Evolutionary conservation across 2,888 invertebrate species (phyloP).

Genomic region (Empis livida): DNA sequence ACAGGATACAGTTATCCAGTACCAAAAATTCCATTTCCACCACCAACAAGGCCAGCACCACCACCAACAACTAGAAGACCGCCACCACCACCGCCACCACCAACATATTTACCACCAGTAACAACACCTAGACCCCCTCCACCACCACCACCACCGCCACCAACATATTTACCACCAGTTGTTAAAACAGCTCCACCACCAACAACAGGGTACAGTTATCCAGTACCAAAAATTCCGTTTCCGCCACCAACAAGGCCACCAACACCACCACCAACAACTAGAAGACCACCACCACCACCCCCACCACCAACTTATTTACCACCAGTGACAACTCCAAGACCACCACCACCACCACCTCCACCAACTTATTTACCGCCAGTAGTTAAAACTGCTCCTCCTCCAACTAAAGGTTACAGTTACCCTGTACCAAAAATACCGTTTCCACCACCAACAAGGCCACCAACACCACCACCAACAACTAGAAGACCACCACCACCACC

Average conservation of each 20-base stretch:
- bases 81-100: slow-evolving; percentile 11
- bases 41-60: slow-evolving; percentile 7
- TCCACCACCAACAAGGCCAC: slow-evolving; percentile 8
- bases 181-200: slow-evolving; percentile 13
- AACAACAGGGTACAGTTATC: slow-evolving; percentile 10
- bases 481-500: slow-evolving; percentile 6
- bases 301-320: slow-evolving; percentile 12
- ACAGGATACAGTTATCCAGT: slow-evolving; percentile 14
- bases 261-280: slow-evolving; percentile 10
- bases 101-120: slow-evolving; percentile 7
- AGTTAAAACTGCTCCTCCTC: slow-evolving; percentile 6
- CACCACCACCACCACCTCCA: slow-evolving; percentile 14
- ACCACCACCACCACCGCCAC: slow-evolving; percentile 6
- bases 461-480: slow-evolving; percentile 10
- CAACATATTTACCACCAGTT: slow-evolving; percentile 12
- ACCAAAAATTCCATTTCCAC: slow-evolving; percentile 23
- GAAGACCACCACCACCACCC: slow-evolving; percentile 12
- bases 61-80: slow-evolving; percentile 6
- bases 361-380: slow-evolving; percentile 1
- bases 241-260: slow-evolving; percentile 10
- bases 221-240: slow-evolving; percentile 8
- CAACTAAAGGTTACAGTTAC: slow-evolving; percentile 9
- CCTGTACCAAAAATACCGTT: slow-evolving; percentile 8
- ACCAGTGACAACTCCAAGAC: slow-evolving; percentile 5
- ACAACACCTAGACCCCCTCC: background rate